phyloP scores from a whole-genome alignment of 2,797 vertebrate genomes.

The Microctenopoma steveboyesi region DNA sequence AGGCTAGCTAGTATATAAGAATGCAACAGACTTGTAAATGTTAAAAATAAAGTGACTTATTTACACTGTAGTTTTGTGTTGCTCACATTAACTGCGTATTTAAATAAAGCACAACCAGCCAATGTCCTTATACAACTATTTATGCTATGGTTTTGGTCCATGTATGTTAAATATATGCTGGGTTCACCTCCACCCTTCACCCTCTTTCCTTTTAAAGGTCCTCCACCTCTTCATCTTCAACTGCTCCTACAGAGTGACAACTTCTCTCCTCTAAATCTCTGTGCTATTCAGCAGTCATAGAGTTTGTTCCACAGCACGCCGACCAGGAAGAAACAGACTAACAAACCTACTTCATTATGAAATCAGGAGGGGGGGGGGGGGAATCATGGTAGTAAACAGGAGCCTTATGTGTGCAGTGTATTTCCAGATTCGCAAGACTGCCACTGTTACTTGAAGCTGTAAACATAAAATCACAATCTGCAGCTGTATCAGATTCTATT shows the following conservation, averaged over 20 bases:
- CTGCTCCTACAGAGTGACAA: neutral
- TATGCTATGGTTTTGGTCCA: constrained; percentile 62
- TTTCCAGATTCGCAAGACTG: neutral
- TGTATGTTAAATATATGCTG: constrained; percentile 1
- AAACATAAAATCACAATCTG: neutral
- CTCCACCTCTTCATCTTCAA: constrained; percentile 19
- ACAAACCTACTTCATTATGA: neutral
- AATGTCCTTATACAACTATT: constrained; percentile 7
- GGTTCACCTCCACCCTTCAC: constrained; percentile 13
- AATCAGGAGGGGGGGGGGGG: neutral
- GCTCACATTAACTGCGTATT: constrained; percentile 1
- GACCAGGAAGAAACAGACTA: constrained; percentile 7
- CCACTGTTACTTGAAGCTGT: constrained; percentile 20
- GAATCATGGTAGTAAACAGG: neutral
- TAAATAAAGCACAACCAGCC: constrained; percentile 10
- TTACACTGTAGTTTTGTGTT: neutral
- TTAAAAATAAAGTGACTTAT: constrained; percentile 11
- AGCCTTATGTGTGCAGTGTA: neutral
- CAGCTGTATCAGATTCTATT: constrained; percentile 4
- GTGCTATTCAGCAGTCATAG: neutral
- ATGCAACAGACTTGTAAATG: neutral
- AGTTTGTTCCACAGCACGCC: constrained; percentile 22
- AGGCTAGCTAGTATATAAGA: neutral
- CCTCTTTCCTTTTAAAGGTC: constrained; percentile 2
- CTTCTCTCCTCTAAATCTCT: neutral